These are phyloP conservation scores for Thelaira solivaga DNA, from an alignment of 2,888 invertebrate genomes.

Conservation along the genomic window DNA sequence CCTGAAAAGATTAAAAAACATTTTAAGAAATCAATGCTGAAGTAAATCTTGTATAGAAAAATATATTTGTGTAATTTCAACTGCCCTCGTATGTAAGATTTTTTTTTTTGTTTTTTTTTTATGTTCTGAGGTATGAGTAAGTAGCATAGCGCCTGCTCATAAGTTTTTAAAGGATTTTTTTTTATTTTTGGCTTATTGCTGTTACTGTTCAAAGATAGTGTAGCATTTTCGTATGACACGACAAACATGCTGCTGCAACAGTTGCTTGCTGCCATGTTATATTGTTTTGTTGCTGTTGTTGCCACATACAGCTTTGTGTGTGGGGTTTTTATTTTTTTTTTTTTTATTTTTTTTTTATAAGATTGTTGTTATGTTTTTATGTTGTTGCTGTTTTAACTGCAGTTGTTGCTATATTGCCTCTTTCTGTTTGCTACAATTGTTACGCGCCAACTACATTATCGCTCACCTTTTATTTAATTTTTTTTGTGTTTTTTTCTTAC, in stretches of 20 bases:
- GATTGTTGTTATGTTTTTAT: constrained; percentile 60
- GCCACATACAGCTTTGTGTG: constrained; percentile 58
- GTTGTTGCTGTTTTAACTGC: constrained; percentile 59
- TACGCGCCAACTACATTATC: constrained; percentile 62
- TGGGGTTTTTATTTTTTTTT: constrained; percentile 59
- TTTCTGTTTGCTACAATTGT: constrained; percentile 67
- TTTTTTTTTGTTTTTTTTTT: constrained; percentile 26
- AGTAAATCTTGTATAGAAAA: too few relatives aligned
- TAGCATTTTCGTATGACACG: constrained; percentile 66
- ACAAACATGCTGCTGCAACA: constrained; percentile 66
- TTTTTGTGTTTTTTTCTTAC: background rate
- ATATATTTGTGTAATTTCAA: too few relatives aligned
- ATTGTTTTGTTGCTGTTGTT: constrained; percentile 52
- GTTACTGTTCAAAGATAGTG: constrained; percentile 43
- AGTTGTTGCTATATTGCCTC: constrained; percentile 66
- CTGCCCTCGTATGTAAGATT: constrained; percentile 22
- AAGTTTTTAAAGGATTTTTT: constrained; percentile 23
- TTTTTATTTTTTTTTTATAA: too few relatives aligned
- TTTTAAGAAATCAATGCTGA: too few relatives aligned
- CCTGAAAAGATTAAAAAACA: too few relatives aligned
- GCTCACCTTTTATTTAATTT: constrained; percentile 40
- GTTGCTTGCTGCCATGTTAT: constrained; percentile 60
- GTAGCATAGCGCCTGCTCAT: constrained; percentile 57
- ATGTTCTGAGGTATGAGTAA: constrained; percentile 49
- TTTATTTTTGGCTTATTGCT: constrained; percentile 18